A percentile compares a stretch with the other conserved stretches of the same genome.
phyloP scores from a whole-genome alignment of 2,797 vertebrate genomes.

The Syncerus caffer region DNA sequence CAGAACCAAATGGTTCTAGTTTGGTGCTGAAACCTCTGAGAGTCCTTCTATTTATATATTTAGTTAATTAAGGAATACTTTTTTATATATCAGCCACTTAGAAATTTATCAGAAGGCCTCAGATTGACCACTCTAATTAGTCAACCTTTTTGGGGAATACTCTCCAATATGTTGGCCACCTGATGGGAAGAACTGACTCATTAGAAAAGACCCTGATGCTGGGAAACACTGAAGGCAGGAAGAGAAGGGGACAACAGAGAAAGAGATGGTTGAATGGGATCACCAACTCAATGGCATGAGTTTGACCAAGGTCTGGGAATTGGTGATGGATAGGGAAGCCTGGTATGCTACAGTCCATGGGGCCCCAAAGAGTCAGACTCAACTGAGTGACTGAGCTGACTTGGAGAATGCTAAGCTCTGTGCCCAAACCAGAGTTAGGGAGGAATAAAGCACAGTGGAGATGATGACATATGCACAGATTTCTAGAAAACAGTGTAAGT shows the following conservation, averaged over 20 bases:
- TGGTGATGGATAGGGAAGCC: neutral
- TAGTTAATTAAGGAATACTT: neutral
- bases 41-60: neutral
- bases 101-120: neutral
- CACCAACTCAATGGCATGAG: neutral
- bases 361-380: neutral
- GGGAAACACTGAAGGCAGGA: neutral
- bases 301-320: neutral
- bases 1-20: neutral
- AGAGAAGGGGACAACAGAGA: neutral
- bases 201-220: neutral
- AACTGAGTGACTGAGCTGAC: neutral
- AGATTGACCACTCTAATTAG: too few relatives aligned
- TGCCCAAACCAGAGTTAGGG: neutral
- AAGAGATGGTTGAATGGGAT: neutral
- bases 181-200: neutral
- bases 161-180: neutral
- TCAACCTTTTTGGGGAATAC: neutral
- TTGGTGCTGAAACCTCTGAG: neutral
- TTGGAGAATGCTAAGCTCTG: neutral
- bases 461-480: neutral
- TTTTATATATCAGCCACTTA: neutral
- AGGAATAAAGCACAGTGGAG: neutral
- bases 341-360: neutral
- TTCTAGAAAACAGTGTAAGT: neutral